Evolutionary conservation across 2,888 invertebrate species (phyloP), one percentile per base, ranked within the genome.

Genomic region (Ichneumoninae sp.): DNA sequence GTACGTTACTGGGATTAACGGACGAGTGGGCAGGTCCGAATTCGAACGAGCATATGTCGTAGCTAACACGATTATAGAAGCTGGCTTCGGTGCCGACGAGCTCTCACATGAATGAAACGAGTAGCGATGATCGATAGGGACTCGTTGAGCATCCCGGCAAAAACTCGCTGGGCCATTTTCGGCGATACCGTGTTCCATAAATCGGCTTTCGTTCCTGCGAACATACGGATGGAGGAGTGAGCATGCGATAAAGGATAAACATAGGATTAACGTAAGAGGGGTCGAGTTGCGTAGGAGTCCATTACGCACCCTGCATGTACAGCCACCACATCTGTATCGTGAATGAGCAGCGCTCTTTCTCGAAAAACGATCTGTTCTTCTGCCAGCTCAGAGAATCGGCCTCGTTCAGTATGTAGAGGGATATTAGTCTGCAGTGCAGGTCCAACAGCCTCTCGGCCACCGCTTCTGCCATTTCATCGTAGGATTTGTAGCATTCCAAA

Each of bases 251-350:
- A 62, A 7, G 30, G 62, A 62, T 62, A 62, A 62, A 33, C 30
- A 30, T n/a, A 1, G 10, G 62, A 16, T 30, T 62, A 62, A 62
- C 62, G 33, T 33, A 13, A 30, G 16, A 4, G 16, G 13, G 19
- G 5, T 8, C n/a, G n/a, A 33, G 40, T 30, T 47, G 7, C 47
- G 47, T 8, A 33, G 33, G 40, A 78, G 36, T 66, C 90, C 66
- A 26, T 22, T 22, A 44, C 79, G 13, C 68, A 96, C 97, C 97
- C 94, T 96, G 96, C 96, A 97, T 97, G 90, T 97, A 97, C 30
- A 97, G 94, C 97, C 97, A 97, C 97, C 97, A 97, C 95, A 97
- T 97, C 91, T 97, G 97, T 85, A 97, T 96, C 1, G 97, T 96
- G 57, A 97, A 97, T 3, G 97, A 97, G 3, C 97, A 97, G 16